Evolutionary conservation across 2,888 invertebrate genomes (phyloP).

Genomic region (Erannis defoliaria): DNA sequence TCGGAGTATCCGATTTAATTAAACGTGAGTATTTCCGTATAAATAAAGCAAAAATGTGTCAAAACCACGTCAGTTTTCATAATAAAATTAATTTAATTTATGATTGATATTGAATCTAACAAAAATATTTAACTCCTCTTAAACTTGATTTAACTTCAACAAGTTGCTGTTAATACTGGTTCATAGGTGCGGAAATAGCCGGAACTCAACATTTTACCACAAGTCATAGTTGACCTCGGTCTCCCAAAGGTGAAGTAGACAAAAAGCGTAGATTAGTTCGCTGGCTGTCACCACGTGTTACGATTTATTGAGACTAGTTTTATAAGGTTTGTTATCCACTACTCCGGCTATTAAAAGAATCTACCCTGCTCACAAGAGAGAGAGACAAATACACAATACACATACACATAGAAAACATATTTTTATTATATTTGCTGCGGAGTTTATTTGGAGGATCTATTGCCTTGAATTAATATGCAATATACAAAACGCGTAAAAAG

Average conservation of each 20-base stretch:
- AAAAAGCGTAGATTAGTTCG: constrained; percentile 61
- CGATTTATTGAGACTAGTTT: constrained; percentile 36
- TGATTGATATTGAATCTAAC: neutral
- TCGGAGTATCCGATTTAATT: too few relatives aligned
- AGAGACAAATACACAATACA: neutral
- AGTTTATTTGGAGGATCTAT: too few relatives aligned
- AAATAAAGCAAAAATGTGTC: too few relatives aligned
- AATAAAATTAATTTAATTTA: neutral
- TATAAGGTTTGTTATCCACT: constrained; percentile 18
- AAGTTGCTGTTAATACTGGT: constrained; percentile 14
- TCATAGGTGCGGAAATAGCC: constrained; percentile 30
- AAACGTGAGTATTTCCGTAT: too few relatives aligned
- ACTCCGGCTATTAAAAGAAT: neutral
- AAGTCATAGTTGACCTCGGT: constrained; percentile 64
- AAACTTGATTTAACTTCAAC: neutral
- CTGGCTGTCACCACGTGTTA: constrained; percentile 49
- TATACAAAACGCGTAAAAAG: too few relatives aligned
- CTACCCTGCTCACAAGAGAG: neutral
- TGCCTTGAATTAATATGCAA: too few relatives aligned
- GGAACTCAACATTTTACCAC: constrained; percentile 33
- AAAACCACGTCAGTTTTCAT: too few relatives aligned
- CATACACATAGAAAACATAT: too few relatives aligned
- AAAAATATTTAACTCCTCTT: neutral
- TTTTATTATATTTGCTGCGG: too few relatives aligned
- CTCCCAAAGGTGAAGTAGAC: constrained; percentile 62